Percentiles rank a stretch among this genome's conserved stretches.
These are phyloP conservation scores for Ganaspis sp. DNA, from an alignment of 1,140 invertebrate genomes.

Conservation along the genomic window DNA sequence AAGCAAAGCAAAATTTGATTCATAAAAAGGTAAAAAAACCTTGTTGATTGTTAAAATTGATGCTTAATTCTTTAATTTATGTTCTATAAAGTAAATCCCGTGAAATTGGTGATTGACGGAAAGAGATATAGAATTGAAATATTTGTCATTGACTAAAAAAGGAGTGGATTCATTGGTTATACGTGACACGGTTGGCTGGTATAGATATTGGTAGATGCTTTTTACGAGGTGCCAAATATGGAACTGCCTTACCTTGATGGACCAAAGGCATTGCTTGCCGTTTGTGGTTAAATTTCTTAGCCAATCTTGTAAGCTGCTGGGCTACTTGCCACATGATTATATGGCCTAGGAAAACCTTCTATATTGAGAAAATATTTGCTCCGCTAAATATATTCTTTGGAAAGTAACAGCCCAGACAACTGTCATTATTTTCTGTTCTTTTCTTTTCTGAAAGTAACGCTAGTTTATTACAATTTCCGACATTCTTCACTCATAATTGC, in stretches of 20 bases:
- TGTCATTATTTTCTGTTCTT: too few relatives aligned
- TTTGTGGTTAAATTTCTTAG: slow-evolving; percentile 35
- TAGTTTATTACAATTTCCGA: too few relatives aligned
- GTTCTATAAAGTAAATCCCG: neutral
- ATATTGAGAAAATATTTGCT: slow-evolving; percentile 1
- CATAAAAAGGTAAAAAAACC: too few relatives aligned
- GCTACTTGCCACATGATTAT: neutral
- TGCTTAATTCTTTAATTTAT: neutral
- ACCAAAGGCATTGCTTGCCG: slow-evolving; percentile 14
- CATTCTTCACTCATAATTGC: too few relatives aligned
- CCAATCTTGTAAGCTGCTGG: neutral
- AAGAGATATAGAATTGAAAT: neutral
- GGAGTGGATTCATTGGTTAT: slow-evolving; percentile 1
- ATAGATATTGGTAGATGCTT: slow-evolving; percentile 23
- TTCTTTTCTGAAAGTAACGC: too few relatives aligned
- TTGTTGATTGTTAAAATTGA: too few relatives aligned
- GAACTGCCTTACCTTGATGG: slow-evolving; percentile 38
- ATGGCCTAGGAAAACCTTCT: neutral
- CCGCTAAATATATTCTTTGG: neutral
- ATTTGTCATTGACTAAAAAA: slow-evolving; percentile 17
- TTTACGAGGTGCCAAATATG: slow-evolving; percentile 37
- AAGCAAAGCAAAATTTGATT: too few relatives aligned
- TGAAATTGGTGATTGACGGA: neutral
- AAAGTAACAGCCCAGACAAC: too few relatives aligned
- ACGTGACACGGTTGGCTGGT: neutral